These are phyloP conservation scores for Clarias macrocephalus DNA, from an alignment of 2,113 vertebrate genomes.

Conservation along the genomic window DNA sequence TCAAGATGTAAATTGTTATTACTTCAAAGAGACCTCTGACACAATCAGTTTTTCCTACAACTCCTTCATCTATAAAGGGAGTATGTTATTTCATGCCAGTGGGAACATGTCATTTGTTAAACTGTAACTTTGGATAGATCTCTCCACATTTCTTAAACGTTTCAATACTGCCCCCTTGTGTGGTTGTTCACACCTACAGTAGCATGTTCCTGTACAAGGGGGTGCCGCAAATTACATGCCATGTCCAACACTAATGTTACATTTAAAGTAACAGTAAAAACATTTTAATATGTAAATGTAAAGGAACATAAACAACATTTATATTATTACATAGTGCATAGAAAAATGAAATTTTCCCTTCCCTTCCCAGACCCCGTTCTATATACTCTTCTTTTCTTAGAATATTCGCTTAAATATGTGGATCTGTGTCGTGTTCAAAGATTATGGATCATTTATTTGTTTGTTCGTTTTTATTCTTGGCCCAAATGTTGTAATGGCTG, in stretches of 20 bases:
- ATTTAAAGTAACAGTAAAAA: background rate
- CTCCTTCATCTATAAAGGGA: constrained; percentile 25
- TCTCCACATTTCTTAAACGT: constrained; percentile 27
- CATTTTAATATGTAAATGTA: background rate
- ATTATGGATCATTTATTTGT: background rate
- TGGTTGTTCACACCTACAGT: background rate
- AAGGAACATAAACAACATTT: background rate
- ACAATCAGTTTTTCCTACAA: constrained; percentile 31
- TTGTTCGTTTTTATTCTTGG: background rate
- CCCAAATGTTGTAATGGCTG: background rate
- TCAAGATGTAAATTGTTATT: constrained; percentile 28
- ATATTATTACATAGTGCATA: background rate
- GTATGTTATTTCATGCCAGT: constrained; percentile 14
- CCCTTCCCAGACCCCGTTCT: background rate
- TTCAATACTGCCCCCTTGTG: constrained; percentile 76
- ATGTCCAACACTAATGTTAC: background rate
- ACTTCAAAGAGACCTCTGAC: background rate
- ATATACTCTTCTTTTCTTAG: background rate
- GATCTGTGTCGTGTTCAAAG: background rate
- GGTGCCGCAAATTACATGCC: no score
- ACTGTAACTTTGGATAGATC: background rate
- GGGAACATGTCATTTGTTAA: constrained; percentile 11
- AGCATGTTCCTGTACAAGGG: background rate
- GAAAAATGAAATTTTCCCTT: background rate
- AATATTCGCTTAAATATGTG: background rate